Base-by-base conservation (phyloP, 2,797 vertebrate species). In the Catamblyrhynchus diadema region DNA sequence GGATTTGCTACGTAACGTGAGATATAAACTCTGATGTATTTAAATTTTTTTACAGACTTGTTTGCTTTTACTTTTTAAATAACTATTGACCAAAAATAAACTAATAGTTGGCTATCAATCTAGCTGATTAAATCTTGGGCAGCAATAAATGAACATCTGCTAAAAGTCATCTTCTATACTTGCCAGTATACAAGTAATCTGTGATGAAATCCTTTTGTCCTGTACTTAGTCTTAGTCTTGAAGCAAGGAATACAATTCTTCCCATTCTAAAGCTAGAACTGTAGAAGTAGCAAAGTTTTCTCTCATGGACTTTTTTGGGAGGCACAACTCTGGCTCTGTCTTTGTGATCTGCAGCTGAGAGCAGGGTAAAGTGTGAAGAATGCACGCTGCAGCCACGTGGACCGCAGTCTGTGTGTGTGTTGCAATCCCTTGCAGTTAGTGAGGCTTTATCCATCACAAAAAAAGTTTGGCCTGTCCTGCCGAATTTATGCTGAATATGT, bases 1-100 rank as follows among this genome's bases (percentile, higher is more conserved):
- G 95, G 93, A 86, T 91, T 97, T 96, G 59, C 80, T 81, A 53
- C 14, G 39, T 95, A 88, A 67, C 30, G 56, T 85, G 65, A 61
- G 62, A 81, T 75, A 94, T 33, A 89, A 97, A 95, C 86, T 97
- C 95, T 65, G 30, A 53, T 62, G 81, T 37, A 27, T 81, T 90
- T 45, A 75, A 82, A 33, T 56, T 66, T n/a, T 84, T 83, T 84
- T 81, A 79, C 25, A 44, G 39, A 30, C 18, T 66, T 48, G 11
- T 42, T 93, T 87, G 54, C 13, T 84, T 84, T 77, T 90, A 77
- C 57, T 71, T 93, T 94, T 82, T 5, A 71, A 84, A 56, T 61
- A 86, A 57, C 16, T 19, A 12, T 61, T 86, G 70, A 64, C 20
- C 4, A 66, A 94, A 92, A 86, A 48, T 22, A 60, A 69, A 51